Evolutionary conservation across 1,140 invertebrate species (phyloP).

Genomic region (Leucophenga varia): DNA sequence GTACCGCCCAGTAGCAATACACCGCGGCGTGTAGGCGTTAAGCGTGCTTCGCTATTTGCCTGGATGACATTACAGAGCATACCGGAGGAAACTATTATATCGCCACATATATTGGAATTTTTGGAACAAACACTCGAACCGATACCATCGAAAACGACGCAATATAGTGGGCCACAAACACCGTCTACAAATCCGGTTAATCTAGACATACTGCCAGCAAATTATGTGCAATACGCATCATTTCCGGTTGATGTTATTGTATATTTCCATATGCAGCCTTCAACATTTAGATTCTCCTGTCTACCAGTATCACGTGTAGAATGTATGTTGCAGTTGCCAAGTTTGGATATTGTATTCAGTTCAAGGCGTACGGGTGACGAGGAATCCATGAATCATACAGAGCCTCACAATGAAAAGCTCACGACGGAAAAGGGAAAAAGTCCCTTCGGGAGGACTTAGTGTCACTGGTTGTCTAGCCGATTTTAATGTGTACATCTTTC

Average conservation of each 20-base stretch:
- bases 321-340: constrained; percentile 94
- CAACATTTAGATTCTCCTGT: constrained; percentile 93
- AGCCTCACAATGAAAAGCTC: constrained; percentile 25
- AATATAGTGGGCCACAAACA: constrained; percentile 31
- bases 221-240: constrained; percentile 80
- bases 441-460: constrained; percentile 60
- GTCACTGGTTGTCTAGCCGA: constrained; percentile 93
- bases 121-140: constrained; percentile 93
- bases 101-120: constrained; percentile 92
- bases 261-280: constrained; percentile 97
- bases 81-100: constrained; percentile 93
- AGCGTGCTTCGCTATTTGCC: constrained; percentile 91
- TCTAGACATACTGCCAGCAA: constrained; percentile 64
- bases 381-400: constrained; percentile 21
- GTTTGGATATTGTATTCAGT: constrained; percentile 89
- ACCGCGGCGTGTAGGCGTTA: constrained; percentile 66
- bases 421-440: constrained; percentile 48
- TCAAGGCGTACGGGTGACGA: constrained; percentile 81
- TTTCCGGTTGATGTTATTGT: constrained; percentile 99
- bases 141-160: constrained; percentile 71
- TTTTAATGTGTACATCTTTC: constrained; percentile 97
- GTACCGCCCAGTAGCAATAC: constrained; percentile 25
- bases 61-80: constrained; percentile 96
- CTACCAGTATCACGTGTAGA: constrained; percentile 93
- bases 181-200: constrained; percentile 52